These are phyloP conservation scores for Campylomormyrus numenius DNA, from an alignment of 2,113 vertebrate genomes.

Conservation along the genomic window DNA sequence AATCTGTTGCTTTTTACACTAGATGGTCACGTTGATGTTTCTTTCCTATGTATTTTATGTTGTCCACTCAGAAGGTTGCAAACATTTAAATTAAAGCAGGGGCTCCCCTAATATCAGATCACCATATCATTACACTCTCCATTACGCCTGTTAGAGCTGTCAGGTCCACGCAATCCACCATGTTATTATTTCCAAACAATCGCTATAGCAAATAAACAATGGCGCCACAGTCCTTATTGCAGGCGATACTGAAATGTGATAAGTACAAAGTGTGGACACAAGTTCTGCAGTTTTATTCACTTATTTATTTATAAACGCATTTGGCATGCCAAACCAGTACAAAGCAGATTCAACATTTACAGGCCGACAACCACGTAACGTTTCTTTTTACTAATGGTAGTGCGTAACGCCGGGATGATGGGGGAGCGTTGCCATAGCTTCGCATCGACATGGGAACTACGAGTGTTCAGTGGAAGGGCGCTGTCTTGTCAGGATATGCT, in stretches of 20 bases:
- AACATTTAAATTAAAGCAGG: neutral
- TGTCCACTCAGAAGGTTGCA: neutral
- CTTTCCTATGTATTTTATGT: neutral
- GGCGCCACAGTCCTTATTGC: neutral
- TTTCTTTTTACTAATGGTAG: neutral
- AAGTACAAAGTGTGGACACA: neutral
- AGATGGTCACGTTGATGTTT: neutral
- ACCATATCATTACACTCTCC: neutral
- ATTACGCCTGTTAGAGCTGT: neutral
- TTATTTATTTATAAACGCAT: conserved; percentile 26
- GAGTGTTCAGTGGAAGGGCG: neutral
- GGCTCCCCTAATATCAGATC: neutral
- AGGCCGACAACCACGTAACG: neutral
- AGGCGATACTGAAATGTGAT: neutral
- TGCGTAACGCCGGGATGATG: neutral
- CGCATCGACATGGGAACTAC: neutral
- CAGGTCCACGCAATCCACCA: neutral
- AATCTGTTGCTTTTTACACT: neutral
- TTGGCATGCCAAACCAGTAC: conserved; percentile 36
- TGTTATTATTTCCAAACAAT: neutral
- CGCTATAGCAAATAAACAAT: neutral
- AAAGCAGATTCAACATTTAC: conserved; percentile 28
- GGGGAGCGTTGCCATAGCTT: neutral
- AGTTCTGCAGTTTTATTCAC: neutral
- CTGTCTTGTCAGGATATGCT: neutral